Evolutionary conservation across 2,797 vertebrate genomes (phyloP).

Genomic region (Myotis planiceps): DNA sequence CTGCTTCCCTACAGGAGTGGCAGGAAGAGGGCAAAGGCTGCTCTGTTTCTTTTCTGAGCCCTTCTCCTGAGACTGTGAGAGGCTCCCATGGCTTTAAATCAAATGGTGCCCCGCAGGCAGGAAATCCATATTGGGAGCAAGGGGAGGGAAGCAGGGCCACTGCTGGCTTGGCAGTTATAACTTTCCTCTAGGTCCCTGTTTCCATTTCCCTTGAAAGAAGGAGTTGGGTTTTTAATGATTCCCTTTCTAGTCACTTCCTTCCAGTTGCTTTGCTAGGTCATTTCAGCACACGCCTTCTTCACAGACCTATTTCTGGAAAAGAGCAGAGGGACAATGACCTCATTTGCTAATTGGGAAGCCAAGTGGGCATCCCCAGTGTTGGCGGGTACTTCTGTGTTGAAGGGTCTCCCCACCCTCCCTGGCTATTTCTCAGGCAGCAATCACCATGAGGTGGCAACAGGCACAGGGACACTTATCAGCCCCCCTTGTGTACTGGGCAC

Average conservation of each 20-base stretch:
- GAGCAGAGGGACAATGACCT: slow-evolving; percentile 55
- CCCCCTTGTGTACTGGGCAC: neutral
- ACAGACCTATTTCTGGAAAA: slow-evolving; percentile 60
- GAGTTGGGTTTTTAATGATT: slow-evolving; percentile 50
- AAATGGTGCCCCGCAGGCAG: slow-evolving; percentile 24
- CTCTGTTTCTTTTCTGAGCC: slow-evolving; percentile 9
- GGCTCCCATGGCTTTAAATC: slow-evolving; percentile 48
- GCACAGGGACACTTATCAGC: neutral
- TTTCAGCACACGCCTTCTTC: slow-evolving; percentile 44
- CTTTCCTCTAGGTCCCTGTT: slow-evolving; percentile 39
- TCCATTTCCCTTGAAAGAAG: slow-evolving; percentile 59
- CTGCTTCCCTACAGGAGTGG: neutral
- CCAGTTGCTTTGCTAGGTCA: slow-evolving; percentile 33
- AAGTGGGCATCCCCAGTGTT: slow-evolving; percentile 6
- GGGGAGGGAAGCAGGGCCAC: neutral
- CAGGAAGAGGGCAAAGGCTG: slow-evolving; percentile 8
- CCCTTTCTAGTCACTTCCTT: slow-evolving; percentile 64
- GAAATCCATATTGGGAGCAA: slow-evolving; percentile 30
- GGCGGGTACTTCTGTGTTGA: neutral
- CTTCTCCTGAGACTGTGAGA: neutral
- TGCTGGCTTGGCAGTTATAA: neutral
- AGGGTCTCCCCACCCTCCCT: neutral
- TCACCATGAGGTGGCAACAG: neutral
- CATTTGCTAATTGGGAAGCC: slow-evolving; percentile 52
- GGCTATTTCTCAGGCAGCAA: neutral